Base-by-base conservation (phyloP, 2,888 invertebrate species). In the Sinotaia quadrata region DNA sequence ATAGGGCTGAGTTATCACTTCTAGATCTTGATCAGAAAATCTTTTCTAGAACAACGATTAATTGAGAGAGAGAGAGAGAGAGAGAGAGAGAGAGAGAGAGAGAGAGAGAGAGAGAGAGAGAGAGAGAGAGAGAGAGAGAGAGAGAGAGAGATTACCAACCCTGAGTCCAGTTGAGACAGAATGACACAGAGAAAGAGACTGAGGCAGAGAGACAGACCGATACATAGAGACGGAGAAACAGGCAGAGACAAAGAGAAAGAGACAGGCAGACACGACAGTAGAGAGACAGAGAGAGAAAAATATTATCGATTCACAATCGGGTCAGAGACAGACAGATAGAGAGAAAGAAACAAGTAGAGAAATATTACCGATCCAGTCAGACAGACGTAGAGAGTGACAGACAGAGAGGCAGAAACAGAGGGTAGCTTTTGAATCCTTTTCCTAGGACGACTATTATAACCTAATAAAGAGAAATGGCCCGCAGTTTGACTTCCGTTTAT, bases 281-380 rank as follows among this genome's bases (percentile, higher is more conserved):
- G 37, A 37, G 58, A 58, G 58, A 21, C 27, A 58, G 58, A 36
- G 58, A 37, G 59, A 24, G n/a, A n/a, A n/a, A n/a, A n/a, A n/a
- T n/a, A n/a, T n/a, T n/a, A n/a, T n/a, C n/a, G n/a, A n/a, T n/a
- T n/a, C n/a, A n/a, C 8, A 37, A 41, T 21, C 18, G n/a, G 4
- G 31, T 21, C 21, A 56, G 2, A 56, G 33, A 56, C 15, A 31
- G 56, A 31, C 8, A 36, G 21, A 58, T 34, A 34, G n/a, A n/a
- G 21, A 58, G 27, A 27, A 31, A 59, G 12, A 41, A 44, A 37
- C 4, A 4, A 27, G 15, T 27, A 36, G 12, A 21, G 21, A 47
- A 27, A 2, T 15, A 12, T 15, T 12, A 34, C 18, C 12, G 21
- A 36, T 10, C n/a, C 10, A 44, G 41, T 18, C 41, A 24, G 41